These are phyloP conservation scores for Punctoribates punctum DNA, from an alignment of 2,888 invertebrate genomes.

Conservation along the genomic window DNA sequence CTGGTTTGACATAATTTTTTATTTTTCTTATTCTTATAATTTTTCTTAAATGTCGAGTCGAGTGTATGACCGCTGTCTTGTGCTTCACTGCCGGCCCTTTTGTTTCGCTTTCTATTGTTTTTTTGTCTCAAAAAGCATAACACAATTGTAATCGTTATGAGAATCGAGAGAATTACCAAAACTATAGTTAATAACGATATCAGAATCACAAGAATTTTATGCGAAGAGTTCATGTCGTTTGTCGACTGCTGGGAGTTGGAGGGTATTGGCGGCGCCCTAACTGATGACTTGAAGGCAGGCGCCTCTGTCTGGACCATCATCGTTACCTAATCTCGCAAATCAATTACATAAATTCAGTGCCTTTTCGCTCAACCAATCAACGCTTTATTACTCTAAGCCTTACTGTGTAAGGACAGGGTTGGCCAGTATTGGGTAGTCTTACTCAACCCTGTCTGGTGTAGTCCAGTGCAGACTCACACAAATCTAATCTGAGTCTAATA, in stretches of 20 bases:
- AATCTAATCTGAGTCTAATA: no score
- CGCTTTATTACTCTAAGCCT: no score
- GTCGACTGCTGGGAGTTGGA: slow-evolving; percentile 6
- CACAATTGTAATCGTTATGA: slow-evolving; percentile 36
- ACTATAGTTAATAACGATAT: slow-evolving; percentile 13
- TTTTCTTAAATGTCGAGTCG: not conserved
- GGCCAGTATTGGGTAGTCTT: no score
- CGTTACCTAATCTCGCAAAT: not conserved
- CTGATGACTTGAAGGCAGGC: not conserved
- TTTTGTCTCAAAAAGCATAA: slow-evolving; percentile 35
- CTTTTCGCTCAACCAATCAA: no score
- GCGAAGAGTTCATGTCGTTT: not conserved
- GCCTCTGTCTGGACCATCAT: slow-evolving; percentile 33
- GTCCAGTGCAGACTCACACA: no score
- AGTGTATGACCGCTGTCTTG: slow-evolving; percentile 6
- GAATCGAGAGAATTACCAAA: slow-evolving; percentile 20
- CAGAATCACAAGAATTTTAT: slow-evolving; percentile 30
- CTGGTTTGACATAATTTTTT: not conserved
- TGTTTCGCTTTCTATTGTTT: not conserved
- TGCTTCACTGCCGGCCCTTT: not conserved
- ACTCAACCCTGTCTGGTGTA: no score
- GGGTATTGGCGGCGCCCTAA: not conserved
- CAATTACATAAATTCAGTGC: no score
- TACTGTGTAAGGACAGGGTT: no score
- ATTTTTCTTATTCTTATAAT: not conserved